Conservation (phyloP, 2,888 invertebrate species). For the Magallana nippona region DNA sequence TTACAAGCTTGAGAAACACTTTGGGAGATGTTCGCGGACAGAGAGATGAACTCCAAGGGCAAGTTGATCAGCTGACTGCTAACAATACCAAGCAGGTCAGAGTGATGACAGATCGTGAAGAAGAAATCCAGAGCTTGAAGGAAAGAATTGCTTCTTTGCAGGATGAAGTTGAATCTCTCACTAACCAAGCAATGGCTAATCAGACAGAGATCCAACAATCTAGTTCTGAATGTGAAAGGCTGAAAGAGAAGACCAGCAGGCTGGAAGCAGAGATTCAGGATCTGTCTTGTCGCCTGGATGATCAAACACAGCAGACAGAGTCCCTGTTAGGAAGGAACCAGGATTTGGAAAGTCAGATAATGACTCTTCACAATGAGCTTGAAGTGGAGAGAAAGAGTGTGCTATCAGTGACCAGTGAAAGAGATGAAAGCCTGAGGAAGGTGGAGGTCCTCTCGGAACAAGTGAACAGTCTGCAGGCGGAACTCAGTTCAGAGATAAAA, state of each 20-base stretch:
- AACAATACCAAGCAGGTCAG: background rate
- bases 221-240: slow-evolving; percentile 27
- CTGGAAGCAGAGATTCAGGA: slow-evolving; percentile 42
- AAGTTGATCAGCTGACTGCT: background rate
- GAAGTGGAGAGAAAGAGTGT: slow-evolving; percentile 14
- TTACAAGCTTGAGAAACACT: slow-evolving; percentile 36
- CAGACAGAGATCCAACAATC: slow-evolving; percentile 25
- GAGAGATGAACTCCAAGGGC: background rate
- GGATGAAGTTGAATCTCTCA: slow-evolving; percentile 38
- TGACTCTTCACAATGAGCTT: slow-evolving; percentile 31
- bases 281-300: slow-evolving; percentile 32
- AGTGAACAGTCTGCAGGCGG: background rate
- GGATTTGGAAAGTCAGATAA: slow-evolving; percentile 37
- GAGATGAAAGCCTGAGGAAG: slow-evolving; percentile 15
- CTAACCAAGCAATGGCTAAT: background rate
- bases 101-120: background rate
- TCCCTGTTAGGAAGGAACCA: slow-evolving; percentile 14
- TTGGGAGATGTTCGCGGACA: background rate
- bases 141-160: slow-evolving; percentile 15
- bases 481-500: background rate
- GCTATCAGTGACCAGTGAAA: background rate
- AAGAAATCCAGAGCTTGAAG: background rate
- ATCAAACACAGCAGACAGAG: background rate
- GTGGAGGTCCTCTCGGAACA: slow-evolving; percentile 14
- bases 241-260: slow-evolving; percentile 28